These are phyloP conservation scores for Crocidura indochinensis DNA, from an alignment of 2,797 vertebrate genomes.

Conservation along the genomic window DNA sequence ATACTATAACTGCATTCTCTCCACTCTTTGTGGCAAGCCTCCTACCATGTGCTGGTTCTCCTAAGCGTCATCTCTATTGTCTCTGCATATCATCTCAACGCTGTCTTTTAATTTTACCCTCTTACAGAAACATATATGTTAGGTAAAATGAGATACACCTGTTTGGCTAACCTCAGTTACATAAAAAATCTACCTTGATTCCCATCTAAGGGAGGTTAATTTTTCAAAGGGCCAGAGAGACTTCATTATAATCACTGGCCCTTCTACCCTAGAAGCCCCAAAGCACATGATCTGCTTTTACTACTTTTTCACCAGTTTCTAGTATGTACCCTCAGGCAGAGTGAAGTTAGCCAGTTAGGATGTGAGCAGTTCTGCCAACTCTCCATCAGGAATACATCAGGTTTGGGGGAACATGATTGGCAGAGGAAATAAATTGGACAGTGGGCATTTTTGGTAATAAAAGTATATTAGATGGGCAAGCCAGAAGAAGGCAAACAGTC, in stretches of 20 bases:
- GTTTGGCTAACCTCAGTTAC: conserved; percentile 44
- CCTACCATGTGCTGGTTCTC: too few species aligned
- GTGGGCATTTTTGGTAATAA: not conserved
- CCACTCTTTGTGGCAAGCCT: too few species aligned
- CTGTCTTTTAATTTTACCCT: too few species aligned
- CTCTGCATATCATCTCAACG: too few species aligned
- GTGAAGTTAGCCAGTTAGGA: conserved; percentile 25
- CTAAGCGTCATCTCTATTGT: too few species aligned
- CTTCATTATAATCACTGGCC: conserved; percentile 62
- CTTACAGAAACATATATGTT: not conserved
- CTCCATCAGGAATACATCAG: conserved; percentile 55
- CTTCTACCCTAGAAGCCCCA: not conserved
- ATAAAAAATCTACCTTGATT: conserved; percentile 64
- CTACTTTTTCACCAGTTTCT: conserved; percentile 1
- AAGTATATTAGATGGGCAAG: conserved; percentile 37
- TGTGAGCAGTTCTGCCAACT: conserved; percentile 16
- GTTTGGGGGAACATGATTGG: conserved; percentile 35
- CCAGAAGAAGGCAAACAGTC: not conserved
- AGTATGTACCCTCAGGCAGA: not conserved
- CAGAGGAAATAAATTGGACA: conserved; percentile 61
- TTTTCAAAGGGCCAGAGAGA: conserved; percentile 75
- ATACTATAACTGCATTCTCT: too few species aligned
- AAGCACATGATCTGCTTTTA: too few species aligned
- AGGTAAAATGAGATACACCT: conserved; percentile 21
- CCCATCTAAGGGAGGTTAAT: conserved; percentile 56